Percentiles rank a stretch among this genome's conserved stretches.
These are phyloP conservation scores for Lamprologus sp. DNA, from an alignment of 2,113 vertebrate species.

Conservation along the genomic window DNA sequence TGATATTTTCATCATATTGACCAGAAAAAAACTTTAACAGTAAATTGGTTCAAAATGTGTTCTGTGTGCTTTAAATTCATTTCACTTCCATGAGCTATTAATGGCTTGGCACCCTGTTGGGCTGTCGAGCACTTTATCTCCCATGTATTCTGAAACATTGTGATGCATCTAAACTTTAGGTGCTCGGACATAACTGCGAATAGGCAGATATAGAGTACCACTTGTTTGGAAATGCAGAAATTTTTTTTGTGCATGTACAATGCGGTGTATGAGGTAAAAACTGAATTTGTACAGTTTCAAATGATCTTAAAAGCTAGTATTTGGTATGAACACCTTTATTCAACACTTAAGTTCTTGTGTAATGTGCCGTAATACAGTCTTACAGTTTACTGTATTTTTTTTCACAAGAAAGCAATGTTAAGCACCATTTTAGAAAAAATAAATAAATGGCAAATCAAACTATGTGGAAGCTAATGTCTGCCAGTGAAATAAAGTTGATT, in stretches of 20 bases:
- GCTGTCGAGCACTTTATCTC: neutral
- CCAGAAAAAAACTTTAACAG: constrained; percentile 6
- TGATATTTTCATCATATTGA: constrained; percentile 13
- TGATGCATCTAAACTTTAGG: neutral
- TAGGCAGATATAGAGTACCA: neutral
- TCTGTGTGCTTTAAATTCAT: neutral
- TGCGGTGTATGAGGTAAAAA: neutral
- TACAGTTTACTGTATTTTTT: neutral
- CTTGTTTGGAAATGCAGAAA: neutral
- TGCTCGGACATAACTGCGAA: accelerated
- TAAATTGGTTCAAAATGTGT: constrained; percentile 21
- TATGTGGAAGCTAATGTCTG: neutral
- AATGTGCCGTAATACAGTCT: accelerated
- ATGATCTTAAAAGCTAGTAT: neutral
- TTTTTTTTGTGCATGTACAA: neutral
- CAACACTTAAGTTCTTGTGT: neutral
- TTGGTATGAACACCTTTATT: neutral
- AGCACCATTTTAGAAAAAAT: neutral
- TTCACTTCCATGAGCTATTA: neutral
- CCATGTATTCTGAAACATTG: neutral
- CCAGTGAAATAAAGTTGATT: neutral
- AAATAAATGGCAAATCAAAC: neutral
- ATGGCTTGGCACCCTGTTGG: neutral
- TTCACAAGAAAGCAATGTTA: neutral
- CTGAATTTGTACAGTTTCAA: neutral